Evolutionary conservation across 2,113 vertebrate species (phyloP), one percentile per base, ranked within the genome.

Genomic region (Brachyistius frenatus): DNA sequence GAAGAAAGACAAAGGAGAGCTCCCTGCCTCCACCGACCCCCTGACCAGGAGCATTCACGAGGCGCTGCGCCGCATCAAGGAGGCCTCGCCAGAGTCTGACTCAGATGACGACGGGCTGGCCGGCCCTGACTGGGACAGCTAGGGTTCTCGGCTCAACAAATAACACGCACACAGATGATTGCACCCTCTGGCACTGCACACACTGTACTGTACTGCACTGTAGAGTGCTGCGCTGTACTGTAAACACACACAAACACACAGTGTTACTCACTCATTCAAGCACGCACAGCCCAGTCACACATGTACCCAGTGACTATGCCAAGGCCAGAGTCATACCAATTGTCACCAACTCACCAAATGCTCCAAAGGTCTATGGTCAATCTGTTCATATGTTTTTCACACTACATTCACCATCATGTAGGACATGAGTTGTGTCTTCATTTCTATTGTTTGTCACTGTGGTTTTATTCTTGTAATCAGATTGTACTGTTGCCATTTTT

Each of bases 31-130:
- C 70, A 86, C 90, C 0, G 98, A 99, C 87, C 96, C 98, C 31
- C 93, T 99, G 70, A 99, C 98, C 23, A 95, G 96, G 81, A 99
- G 97, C 93, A 99, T 99, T 92, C 97, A 98, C 52, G 97, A 98
- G 91, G 98, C 97, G 2, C 94, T 99, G 81, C 94, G 97, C 31
- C 95, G 98, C 86, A 99, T 99, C 92, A 99, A 99, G 84, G 98
- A 99, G 88, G 98, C 97, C 0, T 99, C 98, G 0, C 98, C 98
- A 2, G 98, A 99, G 46, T 99, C 98, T 0, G 98, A 99, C 81
- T 97, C 97, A 2, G 98, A 99, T 71, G 98, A 99, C 2, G 98
- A 99, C 47, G 95, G 91, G 69, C 91, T 96, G 66, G 94, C 96
- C 49, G 94, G 94, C 76, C 93, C 95, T 41, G 98, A 99, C 81